Evolutionary conservation across 2,888 invertebrate species (phyloP).

Genomic region (Hyposoter dolosus): DNA sequence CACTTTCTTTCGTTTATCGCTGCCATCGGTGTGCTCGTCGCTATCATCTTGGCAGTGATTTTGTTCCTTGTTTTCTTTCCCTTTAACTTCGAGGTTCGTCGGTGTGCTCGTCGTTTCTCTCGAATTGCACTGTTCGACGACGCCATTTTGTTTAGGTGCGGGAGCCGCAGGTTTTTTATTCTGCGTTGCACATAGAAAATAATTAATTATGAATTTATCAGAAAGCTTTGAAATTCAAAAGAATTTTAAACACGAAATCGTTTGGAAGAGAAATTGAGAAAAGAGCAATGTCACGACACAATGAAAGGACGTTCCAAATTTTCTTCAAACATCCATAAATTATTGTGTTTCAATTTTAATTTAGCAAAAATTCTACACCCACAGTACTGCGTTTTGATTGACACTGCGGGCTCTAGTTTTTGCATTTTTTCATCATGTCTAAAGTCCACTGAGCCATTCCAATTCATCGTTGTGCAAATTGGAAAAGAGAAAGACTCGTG

Average conservation of each 20-base stretch:
- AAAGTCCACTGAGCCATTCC: conserved; percentile 29
- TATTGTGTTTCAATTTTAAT: conserved; percentile 67
- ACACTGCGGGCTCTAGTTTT: conserved; percentile 80
- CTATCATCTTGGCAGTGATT: conserved; percentile 83
- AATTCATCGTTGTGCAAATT: conserved; percentile 22
- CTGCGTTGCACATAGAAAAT: conserved; percentile 62
- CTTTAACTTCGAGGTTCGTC: conserved; percentile 76
- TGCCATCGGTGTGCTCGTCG: conserved; percentile 83
- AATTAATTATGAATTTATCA: not conserved
- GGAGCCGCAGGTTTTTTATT: conserved; percentile 75
- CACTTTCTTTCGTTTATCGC: conserved; percentile 85
- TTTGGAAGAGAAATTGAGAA: conserved; percentile 2
- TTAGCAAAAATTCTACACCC: conserved; percentile 82
- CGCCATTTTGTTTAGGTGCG: conserved; percentile 85
- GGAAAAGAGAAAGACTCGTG: conserved; percentile 14
- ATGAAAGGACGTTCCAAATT: conserved; percentile 52
- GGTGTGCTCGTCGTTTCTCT: conserved; percentile 75
- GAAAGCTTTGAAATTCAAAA: not conserved
- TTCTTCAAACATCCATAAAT: conserved; percentile 37
- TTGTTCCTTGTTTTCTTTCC: conserved; percentile 83
- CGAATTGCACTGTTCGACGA: conserved; percentile 77
- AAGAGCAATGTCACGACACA: conserved; percentile 51
- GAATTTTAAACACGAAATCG: not conserved
- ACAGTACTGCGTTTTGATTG: conserved; percentile 65
- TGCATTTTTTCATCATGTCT: conserved; percentile 69